Evolutionary conservation across 2,113 vertebrate genomes (phyloP), one percentile per base, ranked within the genome.

Genomic region (Marmota flaviventris): DNA sequence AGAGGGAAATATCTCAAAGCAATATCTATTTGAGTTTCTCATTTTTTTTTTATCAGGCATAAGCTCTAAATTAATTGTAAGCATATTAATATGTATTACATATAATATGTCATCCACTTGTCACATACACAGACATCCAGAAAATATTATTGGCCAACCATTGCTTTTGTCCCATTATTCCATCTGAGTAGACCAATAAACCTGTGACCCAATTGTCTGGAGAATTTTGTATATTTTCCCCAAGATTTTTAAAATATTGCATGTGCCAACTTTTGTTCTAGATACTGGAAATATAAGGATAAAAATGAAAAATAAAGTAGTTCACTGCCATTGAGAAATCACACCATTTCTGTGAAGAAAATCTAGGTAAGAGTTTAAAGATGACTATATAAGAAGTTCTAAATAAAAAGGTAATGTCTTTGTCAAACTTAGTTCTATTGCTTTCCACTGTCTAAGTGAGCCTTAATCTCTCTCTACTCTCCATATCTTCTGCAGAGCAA

Each of bases 61-160:
- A 85, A 94, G 78, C 75, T 61, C 53, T 75, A 97, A 96, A 96
- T 91, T 96, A 94, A 97, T 96, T 94, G 93, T 79, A 82, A 93
- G 3, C 32, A 90, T 88, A 56, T 79, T 97, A 89, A 77, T 61
- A 34, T 85, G 29, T 63, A 87, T 84, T 76, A 34, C 89, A 91
- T 45, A 86, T 91, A 94, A 91, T 56, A 85, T 34, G 56, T 63
- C 82, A 85, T 73, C 88, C 73, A 83, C 9, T 88, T 87, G 76
- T 65, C 37, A 67, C 16, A 32, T 61, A 12, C 1, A 53, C 34
- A 89, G 37, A 69, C n/a, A 91, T 53, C 13, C 6, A 87, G n/a
- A 89, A 90, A 90, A 69, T 70, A 11, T 34, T 58, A 24, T 72
- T 63, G 67, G 8, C 32, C 56, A 58, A n/a, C 5, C 2, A 4